Evolutionary conservation across 2,113 vertebrate species (phyloP), one percentile per base, ranked within the genome.

Genomic region (Geococcyx californianus): DNA sequence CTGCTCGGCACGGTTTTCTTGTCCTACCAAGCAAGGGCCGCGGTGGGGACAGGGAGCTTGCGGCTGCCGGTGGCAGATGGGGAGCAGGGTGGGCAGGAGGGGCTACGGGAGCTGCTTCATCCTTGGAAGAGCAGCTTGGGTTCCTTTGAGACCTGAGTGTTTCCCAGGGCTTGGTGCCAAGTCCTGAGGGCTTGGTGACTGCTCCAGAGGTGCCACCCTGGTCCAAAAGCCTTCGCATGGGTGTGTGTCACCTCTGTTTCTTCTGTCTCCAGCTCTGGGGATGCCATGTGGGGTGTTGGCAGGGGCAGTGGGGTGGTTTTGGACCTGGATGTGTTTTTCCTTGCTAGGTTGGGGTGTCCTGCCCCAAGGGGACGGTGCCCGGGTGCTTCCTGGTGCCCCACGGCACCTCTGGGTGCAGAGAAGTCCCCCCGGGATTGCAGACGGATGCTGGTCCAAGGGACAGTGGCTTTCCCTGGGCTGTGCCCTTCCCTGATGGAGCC

Each of bases 1-100:
- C 9, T 0, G 6, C 13, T 34, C 0, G 10, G 63, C 63, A 33
- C 0, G 0, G 24, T 12, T 70, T 86, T 60, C 21, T 8, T 25
- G 7, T 31, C n/a, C 49, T n/a, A 3, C 21, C 23, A 7, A 17
- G 23, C 45, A 36, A 14, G 21, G 44, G 36, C 7, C 0, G 0
- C 5, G 59, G 56, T 42, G 31, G 29, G 33, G 36, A n/a, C 7
- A 4, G 45, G 56, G 28, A 0, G 1, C 14, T 4, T 16, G 28
- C 24, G 33, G 47, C 75, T 83, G 42, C 34, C 28, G 10, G 31
- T 69, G 17, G 15, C 31, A 16, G 38, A 10, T 0, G 5, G 28
- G n/a, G 42, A 38, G 42, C 28, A 5, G 63, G 29, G 42, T 38
- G 18, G 74, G 51, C 54, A 52, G 82, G 55, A n/a, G 56, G 38